Evolutionary conservation across 2,888 invertebrate genomes (phyloP).

Genomic region (Drosophila prolongata): DNA sequence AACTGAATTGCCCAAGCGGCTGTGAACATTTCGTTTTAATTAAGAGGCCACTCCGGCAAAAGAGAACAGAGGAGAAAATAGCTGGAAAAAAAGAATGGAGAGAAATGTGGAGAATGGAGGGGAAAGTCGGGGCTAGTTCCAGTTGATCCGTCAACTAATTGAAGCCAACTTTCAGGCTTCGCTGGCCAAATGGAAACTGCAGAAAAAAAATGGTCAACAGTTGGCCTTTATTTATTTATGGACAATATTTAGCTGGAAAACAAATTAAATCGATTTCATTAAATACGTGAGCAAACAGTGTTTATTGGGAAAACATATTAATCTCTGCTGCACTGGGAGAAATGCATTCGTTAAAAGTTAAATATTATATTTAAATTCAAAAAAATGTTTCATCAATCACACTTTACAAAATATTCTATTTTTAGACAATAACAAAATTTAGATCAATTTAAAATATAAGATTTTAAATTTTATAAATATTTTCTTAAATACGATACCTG

Average conservation of each 20-base stretch:
- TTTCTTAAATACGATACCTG: too few relatives aligned
- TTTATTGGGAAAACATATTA: slow-evolving; percentile 12
- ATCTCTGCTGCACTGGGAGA: neutral
- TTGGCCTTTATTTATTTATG: slow-evolving; percentile 24
- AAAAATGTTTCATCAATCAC: too few relatives aligned
- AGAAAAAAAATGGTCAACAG: neutral
- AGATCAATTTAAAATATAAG: neutral
- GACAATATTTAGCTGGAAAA: slow-evolving; percentile 21
- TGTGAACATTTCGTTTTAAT: slow-evolving; percentile 52
- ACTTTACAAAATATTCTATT: too few relatives aligned
- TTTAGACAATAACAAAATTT: too few relatives aligned
- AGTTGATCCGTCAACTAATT: slow-evolving; percentile 40
- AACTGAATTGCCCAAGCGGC: slow-evolving; percentile 44
- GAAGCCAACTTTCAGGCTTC: slow-evolving; percentile 36
- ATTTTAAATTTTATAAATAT: too few relatives aligned
- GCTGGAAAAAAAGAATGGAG: neutral
- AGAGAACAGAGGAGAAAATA: slow-evolving; percentile 1
- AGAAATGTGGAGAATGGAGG: neutral
- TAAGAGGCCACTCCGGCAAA: slow-evolving; percentile 39
- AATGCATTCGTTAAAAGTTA: neutral
- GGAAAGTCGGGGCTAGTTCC: slow-evolving; percentile 20
- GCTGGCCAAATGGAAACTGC: slow-evolving; percentile 15
- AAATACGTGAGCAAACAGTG: slow-evolving; percentile 22
- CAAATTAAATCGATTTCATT: slow-evolving; percentile 26
- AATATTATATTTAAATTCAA: too few relatives aligned